Percentiles rank a stretch among this genome's conserved stretches.
Evolutionary conservation across 2,888 invertebrate genomes (phyloP).

Genomic region (Caenorhabditis virilis): DNA sequence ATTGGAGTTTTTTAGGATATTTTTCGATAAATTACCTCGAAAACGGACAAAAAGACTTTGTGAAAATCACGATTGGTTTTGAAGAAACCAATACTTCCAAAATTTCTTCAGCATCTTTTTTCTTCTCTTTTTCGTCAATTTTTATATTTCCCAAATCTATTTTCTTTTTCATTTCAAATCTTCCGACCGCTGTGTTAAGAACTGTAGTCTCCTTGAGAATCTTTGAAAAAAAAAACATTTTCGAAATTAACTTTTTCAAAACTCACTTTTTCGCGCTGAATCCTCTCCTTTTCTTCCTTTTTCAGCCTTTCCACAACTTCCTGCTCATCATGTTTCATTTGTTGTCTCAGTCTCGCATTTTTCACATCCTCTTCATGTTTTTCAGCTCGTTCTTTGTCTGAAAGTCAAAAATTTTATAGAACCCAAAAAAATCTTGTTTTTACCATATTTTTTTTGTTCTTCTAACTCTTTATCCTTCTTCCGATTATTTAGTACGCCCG

Average conservation of each 20-base stretch:
- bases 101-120: constrained; percentile 4
- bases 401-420: constrained; percentile 1
- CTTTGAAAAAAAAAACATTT: background rate
- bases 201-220: background rate
- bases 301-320: constrained; percentile 5
- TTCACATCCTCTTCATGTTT: constrained; percentile 10
- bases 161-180: constrained; percentile 3
- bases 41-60: constrained; percentile 6
- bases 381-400: constrained; percentile 6
- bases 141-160: background rate
- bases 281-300: constrained; percentile 9
- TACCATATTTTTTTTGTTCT: constrained; percentile 84
- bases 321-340: constrained; percentile 13
- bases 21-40: constrained; percentile 1
- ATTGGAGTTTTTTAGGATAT: constrained; percentile 1
- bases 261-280: constrained; percentile 3
- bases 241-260: background rate
- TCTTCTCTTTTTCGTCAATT: background rate
- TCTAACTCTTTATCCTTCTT: constrained; percentile 83
- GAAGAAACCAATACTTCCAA: constrained; percentile 6
- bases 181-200: background rate
- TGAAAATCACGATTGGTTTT: background rate
- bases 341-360: constrained; percentile 15
- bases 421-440: too few relatives aligned
- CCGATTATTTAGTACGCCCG: background rate